Evolutionary conservation across 2,113 vertebrate species (phyloP), one percentile per base, ranked within the genome.

Genomic region (Brachyhypopomus occidentalis): DNA sequence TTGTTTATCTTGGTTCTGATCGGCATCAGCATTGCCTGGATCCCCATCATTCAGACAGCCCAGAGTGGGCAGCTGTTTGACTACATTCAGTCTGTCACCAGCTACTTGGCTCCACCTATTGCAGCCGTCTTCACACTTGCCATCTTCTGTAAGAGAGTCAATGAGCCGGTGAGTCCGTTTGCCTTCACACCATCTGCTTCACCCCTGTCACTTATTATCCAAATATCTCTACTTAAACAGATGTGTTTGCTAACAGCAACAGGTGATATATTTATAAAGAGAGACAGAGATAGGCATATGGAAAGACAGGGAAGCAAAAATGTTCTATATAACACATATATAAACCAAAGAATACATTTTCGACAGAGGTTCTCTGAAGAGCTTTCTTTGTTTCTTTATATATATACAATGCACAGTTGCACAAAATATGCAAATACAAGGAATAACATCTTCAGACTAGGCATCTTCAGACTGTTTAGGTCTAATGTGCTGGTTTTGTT

Each of bases 1-100:
- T 12, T 95, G 59, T 99, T 99, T 76, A 99, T 98, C 64, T 6
- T 99, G 80, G 0, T 22, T 69, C 90, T 99, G 84, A 98, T 98
- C 63, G 97, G 88, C 1, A 0, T 98, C 88, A 99, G 97, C 89
- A 98, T 99, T 0, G 96, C 96, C 22, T 98, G 97, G 98, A 96
- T 99, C 71, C 97, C 98, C 0, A 64, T 99, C 1, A 94, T 98
- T n/a, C 96, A 99, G 89, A 90, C 88, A 0, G 90, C 96, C 20
- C 96, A 98, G 83, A 96, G 90, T 4, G 98, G 98, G 27, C 96
- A 99, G 78, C 96, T 99, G 17, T 99, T 99, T 0, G 97, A 98
- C 83, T 99, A 99, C 56, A 98, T 96, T 60, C 91, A 99, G 91
- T 96, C 98, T 9, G 80, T 99, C 75, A 98, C 97, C 52, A 97